A percentile compares a stretch with the other conserved stretches of the same genome.
These are phyloP conservation scores for Lophotriccus pileatus DNA, from an alignment of 2,797 vertebrate genomes.

Conservation along the genomic window DNA sequence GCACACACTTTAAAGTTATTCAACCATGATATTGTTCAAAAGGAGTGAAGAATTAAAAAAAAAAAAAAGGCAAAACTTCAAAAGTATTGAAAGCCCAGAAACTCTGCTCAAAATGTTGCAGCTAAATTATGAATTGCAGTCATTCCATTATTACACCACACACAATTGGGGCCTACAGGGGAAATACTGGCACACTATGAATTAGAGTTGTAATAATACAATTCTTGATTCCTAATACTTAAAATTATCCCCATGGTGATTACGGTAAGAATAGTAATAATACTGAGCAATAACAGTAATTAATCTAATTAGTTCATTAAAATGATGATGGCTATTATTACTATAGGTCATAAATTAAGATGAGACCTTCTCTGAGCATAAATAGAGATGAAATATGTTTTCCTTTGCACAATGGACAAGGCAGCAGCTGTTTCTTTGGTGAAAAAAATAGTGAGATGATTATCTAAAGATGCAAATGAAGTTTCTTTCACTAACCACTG, in stretches of 20 bases:
- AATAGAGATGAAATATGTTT: slow-evolving; percentile 61
- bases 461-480: slow-evolving; percentile 48
- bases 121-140: background rate
- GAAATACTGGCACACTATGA: background rate
- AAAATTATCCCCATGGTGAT: slow-evolving; percentile 17
- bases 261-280: slow-evolving; percentile 34
- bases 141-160: background rate
- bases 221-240: slow-evolving; percentile 9
- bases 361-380: slow-evolving; percentile 43
- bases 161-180: background rate
- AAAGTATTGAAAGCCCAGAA: background rate
- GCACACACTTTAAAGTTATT: background rate
- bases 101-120: background rate
- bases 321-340: slow-evolving; percentile 47
- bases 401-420: slow-evolving; percentile 45
- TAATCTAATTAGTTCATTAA: slow-evolving; percentile 63
- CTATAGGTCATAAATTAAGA: slow-evolving; percentile 59
- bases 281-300: slow-evolving; percentile 47
- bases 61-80: background rate
- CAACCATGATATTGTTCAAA: background rate
- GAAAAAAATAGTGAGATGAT: slow-evolving; percentile 40
- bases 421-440: slow-evolving; percentile 47
- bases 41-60: background rate
- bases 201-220: background rate
- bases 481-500: slow-evolving; percentile 10